Evolutionary conservation across 2,797 vertebrate genomes (phyloP), one percentile per base, ranked within the genome.

Genomic region (Hemitrygon akajei): DNA sequence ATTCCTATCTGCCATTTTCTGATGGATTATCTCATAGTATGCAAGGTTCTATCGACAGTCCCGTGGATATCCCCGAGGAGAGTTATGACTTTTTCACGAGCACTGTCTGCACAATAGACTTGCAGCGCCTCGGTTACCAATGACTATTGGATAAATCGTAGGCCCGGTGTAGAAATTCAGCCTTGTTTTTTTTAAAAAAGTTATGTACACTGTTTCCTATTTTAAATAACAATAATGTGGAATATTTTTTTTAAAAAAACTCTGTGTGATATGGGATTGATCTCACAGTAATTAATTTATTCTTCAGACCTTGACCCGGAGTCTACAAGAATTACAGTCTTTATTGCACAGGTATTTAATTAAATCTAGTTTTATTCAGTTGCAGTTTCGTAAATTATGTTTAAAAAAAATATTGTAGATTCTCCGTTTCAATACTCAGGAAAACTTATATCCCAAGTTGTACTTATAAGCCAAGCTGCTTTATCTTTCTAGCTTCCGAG

Each of bases 1-100:
- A 99, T 94, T 95, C 98, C 93, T 97, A 98, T 95, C 96, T 96
- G 93, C 97, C 97, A 95, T 96, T 97, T 76, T 94, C 96, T 0
- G 97, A 95, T 66, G 96, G 95, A 18, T 95, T 98, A 93, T 98
- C 97, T 0, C 97, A 98, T 2, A 95, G 95, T 89, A 95, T 97
- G 93, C 98, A 97, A 94, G 97, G 97, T 94, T 97, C 97, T 2
- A 96, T 98, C 94, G 96, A 97, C 94, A 99, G 98, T 94, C 98
- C 98, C 0, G 95, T 98, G 94, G 97, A 97, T 94, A 98, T 99
- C 95, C 98, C 98, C 75, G 98, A 98, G 95, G 99, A 99, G 95
- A 98, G 99, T 95, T 97, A 99, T 95, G 98, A 99, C 95, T 95
- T 99, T 93, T 99, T 99, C 95, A 97, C 97, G 0, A 98, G 98